These are phyloP conservation scores for Eidolon helvum DNA, from an alignment of 2,113 vertebrate species.

Conservation along the genomic window DNA sequence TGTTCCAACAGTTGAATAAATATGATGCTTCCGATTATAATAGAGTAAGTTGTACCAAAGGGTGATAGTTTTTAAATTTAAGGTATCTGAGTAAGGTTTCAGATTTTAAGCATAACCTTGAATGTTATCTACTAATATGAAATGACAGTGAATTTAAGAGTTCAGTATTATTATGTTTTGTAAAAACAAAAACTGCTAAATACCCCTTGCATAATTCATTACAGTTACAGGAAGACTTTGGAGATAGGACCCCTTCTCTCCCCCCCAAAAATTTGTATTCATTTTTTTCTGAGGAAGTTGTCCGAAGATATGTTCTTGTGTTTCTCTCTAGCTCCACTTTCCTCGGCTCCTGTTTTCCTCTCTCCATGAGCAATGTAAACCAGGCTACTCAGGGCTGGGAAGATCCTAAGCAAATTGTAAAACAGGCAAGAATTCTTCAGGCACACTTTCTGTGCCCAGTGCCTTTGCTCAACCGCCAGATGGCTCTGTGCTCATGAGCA, in stretches of 20 bases:
- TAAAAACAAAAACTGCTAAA: not conserved
- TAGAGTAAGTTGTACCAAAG: not conserved
- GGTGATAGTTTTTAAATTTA: not conserved
- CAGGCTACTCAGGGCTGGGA: not conserved
- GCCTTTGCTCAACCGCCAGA: not conserved
- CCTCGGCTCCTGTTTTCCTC: not conserved
- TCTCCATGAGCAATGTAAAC: not conserved
- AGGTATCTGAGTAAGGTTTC: not conserved
- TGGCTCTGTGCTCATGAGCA: not conserved
- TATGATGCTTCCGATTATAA: not conserved
- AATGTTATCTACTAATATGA: not conserved
- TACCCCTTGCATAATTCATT: not conserved
- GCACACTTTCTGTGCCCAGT: not conserved
- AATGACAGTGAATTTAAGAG: not conserved
- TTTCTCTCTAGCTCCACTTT: not conserved
- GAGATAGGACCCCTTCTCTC: not conserved
- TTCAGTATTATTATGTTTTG: not conserved
- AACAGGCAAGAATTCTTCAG: not conserved
- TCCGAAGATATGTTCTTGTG: not conserved
- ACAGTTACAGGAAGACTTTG: not conserved
- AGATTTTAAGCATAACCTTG: not conserved
- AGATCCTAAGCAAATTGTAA: not conserved
- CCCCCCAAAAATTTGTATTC: fast-evolving
- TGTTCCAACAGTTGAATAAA: not conserved
- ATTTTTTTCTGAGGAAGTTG: not conserved